Conservation (phyloP, 2,113 vertebrate species). For the Hippocampus guttulatus region DNA sequence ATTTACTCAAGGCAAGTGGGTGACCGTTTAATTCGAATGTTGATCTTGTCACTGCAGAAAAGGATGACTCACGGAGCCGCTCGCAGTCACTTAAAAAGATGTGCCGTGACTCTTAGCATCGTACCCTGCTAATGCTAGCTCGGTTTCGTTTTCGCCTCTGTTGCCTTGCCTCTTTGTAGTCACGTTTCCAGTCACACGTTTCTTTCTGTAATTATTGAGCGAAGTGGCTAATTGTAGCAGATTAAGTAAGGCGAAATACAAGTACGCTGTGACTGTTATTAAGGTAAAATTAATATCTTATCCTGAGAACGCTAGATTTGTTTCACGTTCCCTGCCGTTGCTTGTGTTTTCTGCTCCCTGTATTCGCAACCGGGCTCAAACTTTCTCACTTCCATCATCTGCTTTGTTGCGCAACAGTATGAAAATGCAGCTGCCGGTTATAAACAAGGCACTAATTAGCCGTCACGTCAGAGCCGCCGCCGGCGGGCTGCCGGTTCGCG, state of each 20-base stretch:
- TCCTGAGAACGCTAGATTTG: background rate
- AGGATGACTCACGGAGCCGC: constrained; percentile 14
- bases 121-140: background rate
- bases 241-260: too few relatives aligned
- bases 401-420: background rate
- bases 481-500: background rate
- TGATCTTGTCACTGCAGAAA: constrained; percentile 28
- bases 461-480: background rate
- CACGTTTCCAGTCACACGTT: too few relatives aligned
- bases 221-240: background rate
- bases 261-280: background rate
- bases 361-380: background rate
- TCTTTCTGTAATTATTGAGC: background rate
- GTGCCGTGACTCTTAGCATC: background rate
- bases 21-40: constrained; percentile 35
- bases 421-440: background rate
- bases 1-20: constrained; percentile 35
- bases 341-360: background rate
- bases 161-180: background rate
- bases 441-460: constrained; percentile 2
- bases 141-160: too few relatives aligned
- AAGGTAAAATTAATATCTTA: background rate
- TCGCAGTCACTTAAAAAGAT: background rate
- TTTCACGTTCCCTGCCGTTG: background rate
- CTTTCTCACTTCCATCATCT: background rate